These are phyloP conservation scores for Xylota segnis DNA, from an alignment of 2,888 invertebrate species.

Conservation along the genomic window DNA sequence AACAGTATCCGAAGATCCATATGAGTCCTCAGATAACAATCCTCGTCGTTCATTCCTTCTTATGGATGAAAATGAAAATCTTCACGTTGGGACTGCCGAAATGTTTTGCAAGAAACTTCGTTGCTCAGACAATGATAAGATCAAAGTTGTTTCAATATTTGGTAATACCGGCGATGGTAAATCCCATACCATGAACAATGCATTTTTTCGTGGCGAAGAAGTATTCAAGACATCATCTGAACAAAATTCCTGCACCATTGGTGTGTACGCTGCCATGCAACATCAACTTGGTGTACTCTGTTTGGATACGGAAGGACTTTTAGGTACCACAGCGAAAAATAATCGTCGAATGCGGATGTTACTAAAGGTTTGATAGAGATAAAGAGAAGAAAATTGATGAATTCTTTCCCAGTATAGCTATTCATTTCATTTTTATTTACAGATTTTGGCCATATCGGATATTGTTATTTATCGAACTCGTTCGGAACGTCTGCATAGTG, in stretches of 20 bases:
- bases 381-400: neutral
- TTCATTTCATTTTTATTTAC: conserved; percentile 58
- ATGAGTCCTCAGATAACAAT: conserved; percentile 78
- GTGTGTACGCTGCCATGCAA: conserved; percentile 92
- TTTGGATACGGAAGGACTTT: conserved; percentile 92
- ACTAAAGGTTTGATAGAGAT: conserved; percentile 86
- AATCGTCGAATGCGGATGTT: conserved; percentile 87
- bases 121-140: conserved; percentile 85
- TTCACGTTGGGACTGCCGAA: conserved; percentile 86
- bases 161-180: conserved; percentile 94
- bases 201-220: conserved; percentile 88
- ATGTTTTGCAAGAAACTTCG: conserved; percentile 84
- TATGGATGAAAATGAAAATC: conserved; percentile 87
- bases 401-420: no score
- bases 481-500: conserved; percentile 90
- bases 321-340: conserved; percentile 85
- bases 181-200: conserved; percentile 91
- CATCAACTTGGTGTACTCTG: conserved; percentile 88
- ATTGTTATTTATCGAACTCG: conserved; percentile 91
- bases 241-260: conserved; percentile 90
- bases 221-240: conserved; percentile 84
- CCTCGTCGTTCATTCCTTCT: conserved; percentile 85
- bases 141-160: conserved; percentile 93
- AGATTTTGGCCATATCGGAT: conserved; percentile 92
- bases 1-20: conserved; percentile 78